These are phyloP conservation scores for Drosophila willistoni DNA, from an alignment of 1,140 invertebrate species.

Conservation along the genomic window DNA sequence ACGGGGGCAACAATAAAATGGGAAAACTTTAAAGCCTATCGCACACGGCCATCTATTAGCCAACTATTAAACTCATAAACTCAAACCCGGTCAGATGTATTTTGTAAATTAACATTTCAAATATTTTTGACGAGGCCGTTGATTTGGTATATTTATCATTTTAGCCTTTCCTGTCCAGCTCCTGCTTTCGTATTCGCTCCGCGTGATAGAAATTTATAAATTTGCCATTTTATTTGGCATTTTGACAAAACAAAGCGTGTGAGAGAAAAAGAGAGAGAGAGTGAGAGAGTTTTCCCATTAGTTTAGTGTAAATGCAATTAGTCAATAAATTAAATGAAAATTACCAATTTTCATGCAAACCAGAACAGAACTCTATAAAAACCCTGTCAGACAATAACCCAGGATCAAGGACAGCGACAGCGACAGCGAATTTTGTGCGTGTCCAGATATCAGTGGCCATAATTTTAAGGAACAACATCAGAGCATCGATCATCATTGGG, in stretches of 20 bases:
- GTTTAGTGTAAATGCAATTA: slow-evolving; percentile 71
- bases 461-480: slow-evolving; percentile 53
- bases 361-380: not conserved
- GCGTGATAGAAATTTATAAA: slow-evolving; percentile 66
- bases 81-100: slow-evolving; percentile 26
- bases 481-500: slow-evolving; percentile 67
- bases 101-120: slow-evolving; percentile 63
- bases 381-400: slow-evolving; percentile 11
- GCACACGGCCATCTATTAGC: slow-evolving; percentile 42
- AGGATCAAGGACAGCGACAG: slow-evolving; percentile 40
- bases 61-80: slow-evolving; percentile 31
- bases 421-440: slow-evolving; percentile 37
- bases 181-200: not conserved
- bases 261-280: slow-evolving; percentile 18
- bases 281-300: slow-evolving; percentile 58
- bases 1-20: not conserved
- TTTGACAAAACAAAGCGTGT: not conserved
- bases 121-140: slow-evolving; percentile 47
- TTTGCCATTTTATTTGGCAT: slow-evolving; percentile 75
- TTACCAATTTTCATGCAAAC: slow-evolving; percentile 67
- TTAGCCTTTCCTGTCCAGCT: not conserved
- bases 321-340: slow-evolving; percentile 79
- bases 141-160: slow-evolving; percentile 60
- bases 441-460: slow-evolving; percentile 58
- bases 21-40: slow-evolving; percentile 36